phyloP scores from a whole-genome alignment of 2,797 vertebrate genomes.

The Xyrichtys novacula region DNA sequence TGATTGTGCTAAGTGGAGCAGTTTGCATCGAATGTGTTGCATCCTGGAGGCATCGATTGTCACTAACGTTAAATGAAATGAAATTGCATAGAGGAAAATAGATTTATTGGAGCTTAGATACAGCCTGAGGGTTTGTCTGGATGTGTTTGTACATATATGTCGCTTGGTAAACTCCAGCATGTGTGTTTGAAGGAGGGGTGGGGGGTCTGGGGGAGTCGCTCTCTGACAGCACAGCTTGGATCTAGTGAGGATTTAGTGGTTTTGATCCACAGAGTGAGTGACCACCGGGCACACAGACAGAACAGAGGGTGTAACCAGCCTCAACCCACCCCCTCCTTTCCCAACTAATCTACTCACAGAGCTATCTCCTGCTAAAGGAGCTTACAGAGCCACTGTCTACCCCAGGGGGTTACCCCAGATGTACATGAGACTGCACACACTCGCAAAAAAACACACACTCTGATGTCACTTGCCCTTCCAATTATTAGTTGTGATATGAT shows the following conservation, averaged over 20 bases:
- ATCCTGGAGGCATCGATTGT: background rate
- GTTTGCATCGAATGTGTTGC: constrained; percentile 8
- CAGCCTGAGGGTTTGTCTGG: background rate
- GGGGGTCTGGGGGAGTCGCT: constrained; percentile 11
- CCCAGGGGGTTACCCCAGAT: constrained; percentile 66
- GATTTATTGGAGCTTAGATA: background rate
- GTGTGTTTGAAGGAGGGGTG: background rate
- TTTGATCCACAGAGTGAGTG: constrained; percentile 64
- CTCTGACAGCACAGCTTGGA: constrained; percentile 47
- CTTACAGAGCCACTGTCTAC: constrained; percentile 67
- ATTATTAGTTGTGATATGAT: constrained; percentile 15
- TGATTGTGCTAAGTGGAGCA: background rate
- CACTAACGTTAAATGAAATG: background rate
- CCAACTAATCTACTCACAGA: constrained; percentile 77
- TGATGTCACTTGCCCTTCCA: constrained; percentile 20
- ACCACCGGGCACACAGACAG: constrained; percentile 50
- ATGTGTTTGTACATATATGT: background rate
- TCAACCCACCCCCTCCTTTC: constrained; percentile 44
- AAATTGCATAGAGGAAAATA: background rate
- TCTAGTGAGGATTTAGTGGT: constrained; percentile 55
- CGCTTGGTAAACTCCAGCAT: background rate
- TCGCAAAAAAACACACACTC: constrained; percentile 14
- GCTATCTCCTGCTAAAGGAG: constrained; percentile 76
- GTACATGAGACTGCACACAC: constrained; percentile 35
- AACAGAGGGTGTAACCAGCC: constrained; percentile 64